Base-by-base conservation (phyloP, 2,797 vertebrate genomes). In the Podarcis siculus region DNA sequence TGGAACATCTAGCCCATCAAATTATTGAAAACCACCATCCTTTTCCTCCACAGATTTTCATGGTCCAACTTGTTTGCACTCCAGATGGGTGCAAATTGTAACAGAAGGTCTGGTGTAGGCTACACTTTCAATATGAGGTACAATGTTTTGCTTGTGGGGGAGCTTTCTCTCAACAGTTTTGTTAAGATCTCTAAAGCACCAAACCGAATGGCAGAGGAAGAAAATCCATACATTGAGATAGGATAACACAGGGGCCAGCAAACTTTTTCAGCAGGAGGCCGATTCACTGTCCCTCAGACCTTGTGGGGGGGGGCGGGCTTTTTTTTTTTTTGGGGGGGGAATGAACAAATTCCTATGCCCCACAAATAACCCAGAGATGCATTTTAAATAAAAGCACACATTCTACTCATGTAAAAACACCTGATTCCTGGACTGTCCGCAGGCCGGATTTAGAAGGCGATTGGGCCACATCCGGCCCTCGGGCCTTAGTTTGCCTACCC, bases 351-450 rank as follows among this genome's bases (percentile, higher is more conserved):
- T 42, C 42, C 42, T 0, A 42, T 1, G 1, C 42, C 42, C 8
- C 8, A 42, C 42, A 42, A 42, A 42, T 42, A 42, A 8, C 42
- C 42, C 42, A 8, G 42, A 42, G 42, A 42, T 42, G 42, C 42
- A 42, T 42, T 42, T 42, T 42, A 8, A 42, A 42, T 42, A 42
- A 42, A 42, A 42, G 42, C 8, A 42, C 42, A 42, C 1, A 42
- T 42, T 42, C 42, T 42, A 42, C 42, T 42, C 42, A 42, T 42
- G 42, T 42, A 42, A 42, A 9, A 42, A 42, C 42, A 42, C 1
- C 42, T 42, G 42, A 42, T 42, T 42, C 42, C 8, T 1, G 1
- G 42, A 42, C 1, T 0, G 1, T 0, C 39, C 42, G 42, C 1
- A 1, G 42, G 8, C 8, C 42, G 8, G 42, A 42, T 42, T 42